Conservation (phyloP, 1,140 invertebrate genomes). For the Drosophila ananassae region DNA sequence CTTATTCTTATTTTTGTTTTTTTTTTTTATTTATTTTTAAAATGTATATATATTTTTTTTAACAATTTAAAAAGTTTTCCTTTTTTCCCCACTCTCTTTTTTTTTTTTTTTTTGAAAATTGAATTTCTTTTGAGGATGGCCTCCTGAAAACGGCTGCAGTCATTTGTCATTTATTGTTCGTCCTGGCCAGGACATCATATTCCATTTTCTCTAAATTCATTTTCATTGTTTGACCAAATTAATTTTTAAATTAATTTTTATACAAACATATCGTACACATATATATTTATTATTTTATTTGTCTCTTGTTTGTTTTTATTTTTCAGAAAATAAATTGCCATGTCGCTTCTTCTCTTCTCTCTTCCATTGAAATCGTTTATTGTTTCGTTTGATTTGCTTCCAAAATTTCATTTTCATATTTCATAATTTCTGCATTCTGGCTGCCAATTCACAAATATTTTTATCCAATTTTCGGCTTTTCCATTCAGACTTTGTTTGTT, state of each 20-base stretch:
- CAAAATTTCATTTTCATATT: conserved; percentile 41
- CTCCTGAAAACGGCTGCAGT: too few species aligned
- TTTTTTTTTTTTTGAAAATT: conserved; percentile 66
- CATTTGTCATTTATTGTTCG: conserved; percentile 1
- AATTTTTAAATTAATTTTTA: conserved; percentile 43
- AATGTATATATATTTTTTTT: too few species aligned
- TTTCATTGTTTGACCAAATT: conserved; percentile 49
- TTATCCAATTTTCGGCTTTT: background rate
- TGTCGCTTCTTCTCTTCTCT: too few species aligned
- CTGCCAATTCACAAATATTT: conserved; percentile 17
- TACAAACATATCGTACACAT: too few species aligned
- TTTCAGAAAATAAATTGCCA: conserved; percentile 13
- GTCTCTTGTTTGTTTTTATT: background rate
- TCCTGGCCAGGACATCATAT: conserved; percentile 43
- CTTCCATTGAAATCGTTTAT: conserved; percentile 8
- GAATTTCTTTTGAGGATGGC: too few species aligned
- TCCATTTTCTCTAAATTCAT: too few species aligned
- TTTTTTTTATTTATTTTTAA: conserved; percentile 18
- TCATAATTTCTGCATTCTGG: background rate
- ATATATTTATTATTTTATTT: conserved; percentile 21
- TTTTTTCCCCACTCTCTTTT: too few species aligned
- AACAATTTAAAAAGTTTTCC: too few species aligned
- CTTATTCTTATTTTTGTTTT: conserved; percentile 19
- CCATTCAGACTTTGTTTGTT: background rate
- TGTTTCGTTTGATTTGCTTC: conserved; percentile 30